These are phyloP conservation scores for Eriosoma lanigerum DNA, from an alignment of 1,140 invertebrate genomes.

Conservation along the genomic window DNA sequence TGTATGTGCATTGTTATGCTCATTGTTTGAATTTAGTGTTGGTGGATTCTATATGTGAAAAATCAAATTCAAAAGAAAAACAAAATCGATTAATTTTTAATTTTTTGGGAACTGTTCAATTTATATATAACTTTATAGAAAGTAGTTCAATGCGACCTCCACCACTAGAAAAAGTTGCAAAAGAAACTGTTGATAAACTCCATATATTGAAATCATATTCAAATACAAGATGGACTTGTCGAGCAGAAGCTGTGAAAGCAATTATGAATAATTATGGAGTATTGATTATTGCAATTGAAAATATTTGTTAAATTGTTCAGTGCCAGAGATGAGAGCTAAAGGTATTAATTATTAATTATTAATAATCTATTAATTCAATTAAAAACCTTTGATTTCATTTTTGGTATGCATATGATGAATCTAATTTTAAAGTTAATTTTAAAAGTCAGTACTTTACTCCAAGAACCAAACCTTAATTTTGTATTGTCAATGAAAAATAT, in stretches of 20 bases:
- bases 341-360: too few relatives aligned
- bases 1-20: constrained; percentile 48
- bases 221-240: constrained; percentile 50
- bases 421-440: constrained; percentile 50
- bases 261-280: constrained; percentile 27
- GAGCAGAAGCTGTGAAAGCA: constrained; percentile 52
- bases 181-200: constrained; percentile 40
- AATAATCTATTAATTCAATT: constrained; percentile 50
- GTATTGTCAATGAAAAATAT: too few relatives aligned
- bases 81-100: constrained; percentile 14
- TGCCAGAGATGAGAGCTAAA: constrained; percentile 38
- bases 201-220: constrained; percentile 50
- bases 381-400: constrained; percentile 52
- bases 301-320: background rate
- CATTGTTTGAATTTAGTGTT: constrained; percentile 45
- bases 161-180: constrained; percentile 47
- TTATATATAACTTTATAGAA: constrained; percentile 52
- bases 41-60: constrained; percentile 26
- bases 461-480: too few relatives aligned
- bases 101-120: constrained; percentile 47
- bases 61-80: constrained; percentile 21
- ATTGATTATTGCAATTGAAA: constrained; percentile 36
- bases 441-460: too few relatives aligned
- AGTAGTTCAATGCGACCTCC: constrained; percentile 52
- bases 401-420: constrained; percentile 46